Base-by-base conservation (phyloP, 2,113 vertebrate genomes). In the Thunnus maccoyii region DNA sequence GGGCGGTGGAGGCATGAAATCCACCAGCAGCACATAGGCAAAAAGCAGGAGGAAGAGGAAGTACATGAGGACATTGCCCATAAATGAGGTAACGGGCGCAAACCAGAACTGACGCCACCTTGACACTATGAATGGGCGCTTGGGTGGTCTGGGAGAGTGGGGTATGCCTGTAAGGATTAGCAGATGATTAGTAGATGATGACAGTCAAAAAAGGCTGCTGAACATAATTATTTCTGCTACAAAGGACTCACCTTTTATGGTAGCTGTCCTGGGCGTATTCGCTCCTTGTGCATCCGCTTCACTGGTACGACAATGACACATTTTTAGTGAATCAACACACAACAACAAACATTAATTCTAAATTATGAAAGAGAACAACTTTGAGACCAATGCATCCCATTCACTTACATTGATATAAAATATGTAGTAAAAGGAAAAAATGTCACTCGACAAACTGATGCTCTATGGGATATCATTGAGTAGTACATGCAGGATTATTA, bases 21-120 rank as follows among this genome's bases (percentile, higher is more conserved):
- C 96, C 61, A 96, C 60, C 80, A 98, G 86, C 60, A 98, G 85
- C 47, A 98, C 96, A 1, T 92, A 96, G 4, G 97, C 94, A 15
- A 96, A 98, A 16, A 98, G 95, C 88, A 96, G 85, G 68, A 97
- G 95, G 91, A 97, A 98, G 1, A 96, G 92, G 87, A 98, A 96
- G 91, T 96, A 98, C 95, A 97, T 97, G 64, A 98, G 78, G 72
- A 98, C 96, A 44, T 98, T 97, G 68, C 97, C 96, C 80, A 97
- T 44, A 91, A 98, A 98, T 1, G 95, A 91, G 0, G 96, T 96
- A 85, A 98, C 96, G 0, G 97, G 97, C 0, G 97, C 96, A 0
- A 95, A 95, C 97, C 97, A 98, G 91, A 97, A 98, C 87, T 96
- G 93, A 16, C 89, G 84, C 97, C 97, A 98, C 77, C 95, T 94